Evolutionary conservation across 2,888 invertebrate species (phyloP), one percentile per base, ranked within the genome.

Genomic region (Hyposoter dolosus): DNA sequence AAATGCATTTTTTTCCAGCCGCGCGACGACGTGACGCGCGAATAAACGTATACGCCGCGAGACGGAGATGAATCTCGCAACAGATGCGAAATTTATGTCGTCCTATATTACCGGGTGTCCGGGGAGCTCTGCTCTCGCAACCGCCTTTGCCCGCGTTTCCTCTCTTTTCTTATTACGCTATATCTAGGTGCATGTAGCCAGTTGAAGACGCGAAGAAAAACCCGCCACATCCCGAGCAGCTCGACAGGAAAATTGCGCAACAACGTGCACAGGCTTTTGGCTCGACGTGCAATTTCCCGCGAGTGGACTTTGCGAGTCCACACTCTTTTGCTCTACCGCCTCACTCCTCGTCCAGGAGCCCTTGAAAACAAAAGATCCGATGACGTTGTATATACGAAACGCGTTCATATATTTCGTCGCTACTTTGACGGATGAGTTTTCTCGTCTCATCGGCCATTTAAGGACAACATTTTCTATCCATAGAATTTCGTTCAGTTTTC

Each of bases 41-140:
- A 19, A 40, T 45, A 28, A 56, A 74, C 68, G 68, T 53, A 43
- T 28, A 56, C 78, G 63, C 43, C 40, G 45, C 35, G n/a, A 15
- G 40, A 35, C 40, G 82, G 75, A 76, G 78, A 85, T 76, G 75
- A 82, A 85, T 85, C 82, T 80, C 75, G 68, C 65, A 82, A 76
- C 82, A 79, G 79, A 85, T 85, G 85, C 69, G 79, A 85, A 82
- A 85, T 85, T 82, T 85, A 85, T 82, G 79, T 82, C 75, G 75
- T 82, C 43, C 78, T 85, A 82, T 85, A 85, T 85, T 82, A 77
- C 82, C 75, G 50, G 60, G 69, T 15, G 78, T 53, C 47, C 72
- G n/a, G 50, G 47, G 28, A 43, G 65, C 28, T 50, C 50, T 47
- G n/a, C n/a, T 65, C 63, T 35, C 82, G 60, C 12, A 68, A 56